Evolutionary conservation across 1,140 invertebrate genomes (phyloP).

Genomic region (Fopius arisanus): DNA sequence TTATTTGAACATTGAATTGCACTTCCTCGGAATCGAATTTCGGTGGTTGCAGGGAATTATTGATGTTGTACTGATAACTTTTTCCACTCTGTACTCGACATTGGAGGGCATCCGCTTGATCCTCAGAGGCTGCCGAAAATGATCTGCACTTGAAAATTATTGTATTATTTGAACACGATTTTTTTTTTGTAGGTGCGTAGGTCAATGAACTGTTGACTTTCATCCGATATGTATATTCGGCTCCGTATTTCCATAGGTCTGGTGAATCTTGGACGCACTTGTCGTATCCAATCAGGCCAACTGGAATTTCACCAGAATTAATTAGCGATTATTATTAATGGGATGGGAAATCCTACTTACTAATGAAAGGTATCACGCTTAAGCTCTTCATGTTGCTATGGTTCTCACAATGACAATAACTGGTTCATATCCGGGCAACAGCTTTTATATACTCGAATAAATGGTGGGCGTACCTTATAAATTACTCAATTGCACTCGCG

Average conservation of each 20-base stretch:
- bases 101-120: not conserved
- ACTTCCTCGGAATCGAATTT: not conserved
- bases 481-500: conserved; percentile 13
- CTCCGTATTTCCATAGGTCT: conserved; percentile 24
- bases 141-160: conserved; percentile 18
- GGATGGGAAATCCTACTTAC: not conserved
- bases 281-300: conserved; percentile 18
- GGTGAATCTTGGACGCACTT: conserved; percentile 18
- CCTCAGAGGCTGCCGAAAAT: not conserved
- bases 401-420: not conserved
- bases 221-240: conserved; percentile 19
- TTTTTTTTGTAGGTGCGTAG: not conserved
- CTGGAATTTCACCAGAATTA: not conserved
- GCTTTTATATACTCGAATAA: conserved; percentile 12
- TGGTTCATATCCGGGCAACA: not conserved
- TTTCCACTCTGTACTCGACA: conserved; percentile 1
- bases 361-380: conserved; percentile 23
- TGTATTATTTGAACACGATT: not conserved
- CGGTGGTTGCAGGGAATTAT: not conserved
- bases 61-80: not conserved
- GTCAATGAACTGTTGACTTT: conserved; percentile 1
- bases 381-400: conserved; percentile 9
- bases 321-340: not conserved
- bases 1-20: not conserved
- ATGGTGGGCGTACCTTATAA: not conserved